phyloP scores from a whole-genome alignment of 1,140 invertebrate genomes.

The Papilio polytes region DNA sequence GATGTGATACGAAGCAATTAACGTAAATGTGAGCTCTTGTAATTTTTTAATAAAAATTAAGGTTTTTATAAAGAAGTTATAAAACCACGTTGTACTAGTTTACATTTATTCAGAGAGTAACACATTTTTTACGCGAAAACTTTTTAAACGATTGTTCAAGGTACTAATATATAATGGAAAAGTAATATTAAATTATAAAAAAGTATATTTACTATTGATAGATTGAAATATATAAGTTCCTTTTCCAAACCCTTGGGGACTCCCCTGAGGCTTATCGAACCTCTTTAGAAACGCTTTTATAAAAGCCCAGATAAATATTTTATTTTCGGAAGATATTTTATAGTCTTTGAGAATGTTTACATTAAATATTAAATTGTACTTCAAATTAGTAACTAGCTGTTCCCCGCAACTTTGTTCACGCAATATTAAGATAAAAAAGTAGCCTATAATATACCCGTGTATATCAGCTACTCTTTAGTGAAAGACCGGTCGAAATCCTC shows the following conservation, averaged over 20 bases:
- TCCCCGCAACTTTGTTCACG: too few relatives aligned
- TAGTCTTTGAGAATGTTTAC: background rate
- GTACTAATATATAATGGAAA: background rate
- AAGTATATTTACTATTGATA: background rate
- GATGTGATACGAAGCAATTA: too few relatives aligned
- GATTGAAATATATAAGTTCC: conserved; percentile 5
- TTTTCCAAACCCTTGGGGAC: background rate
- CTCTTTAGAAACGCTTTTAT: background rate
- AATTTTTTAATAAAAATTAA: too few relatives aligned
- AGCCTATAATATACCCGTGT: too few relatives aligned
- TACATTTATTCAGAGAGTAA: background rate
- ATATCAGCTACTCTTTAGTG: too few relatives aligned
- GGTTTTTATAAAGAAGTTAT: too few relatives aligned
- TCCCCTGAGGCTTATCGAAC: conserved; percentile 15
- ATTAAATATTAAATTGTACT: background rate
- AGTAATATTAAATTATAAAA: background rate
- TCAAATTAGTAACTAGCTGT: background rate
- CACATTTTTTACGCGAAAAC: background rate
- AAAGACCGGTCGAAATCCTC: too few relatives aligned
- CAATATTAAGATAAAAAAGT: too few relatives aligned
- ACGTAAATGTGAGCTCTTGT: too few relatives aligned
- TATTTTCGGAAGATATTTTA: background rate
- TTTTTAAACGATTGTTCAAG: background rate
- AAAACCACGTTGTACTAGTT: too few relatives aligned
- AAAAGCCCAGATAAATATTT: conserved; percentile 11